Conservation (phyloP, 2,113 vertebrate species). For the Clarias batrachus region DNA sequence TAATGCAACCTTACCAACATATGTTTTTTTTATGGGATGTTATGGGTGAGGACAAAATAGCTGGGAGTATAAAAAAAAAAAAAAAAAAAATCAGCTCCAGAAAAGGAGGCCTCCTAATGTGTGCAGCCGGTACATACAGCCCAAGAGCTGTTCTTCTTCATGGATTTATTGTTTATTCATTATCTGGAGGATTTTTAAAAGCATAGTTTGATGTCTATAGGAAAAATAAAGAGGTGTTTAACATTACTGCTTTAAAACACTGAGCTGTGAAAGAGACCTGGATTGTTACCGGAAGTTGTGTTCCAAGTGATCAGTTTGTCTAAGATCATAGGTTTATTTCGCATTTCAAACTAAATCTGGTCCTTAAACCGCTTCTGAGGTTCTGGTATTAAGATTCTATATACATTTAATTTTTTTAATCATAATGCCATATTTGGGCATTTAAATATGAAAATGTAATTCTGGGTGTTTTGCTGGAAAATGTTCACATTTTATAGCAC, state of each 20-base stretch:
- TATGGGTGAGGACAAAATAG: background rate
- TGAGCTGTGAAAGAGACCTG: background rate
- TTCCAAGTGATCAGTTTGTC: background rate
- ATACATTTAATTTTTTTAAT: too few species aligned
- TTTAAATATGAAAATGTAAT: background rate
- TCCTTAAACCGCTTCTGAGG: background rate
- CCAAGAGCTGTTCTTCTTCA: background rate
- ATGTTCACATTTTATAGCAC: background rate
- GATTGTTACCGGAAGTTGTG: background rate
- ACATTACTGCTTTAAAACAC: background rate
- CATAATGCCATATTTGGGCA: background rate
- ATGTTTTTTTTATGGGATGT: background rate
- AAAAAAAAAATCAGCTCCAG: background rate
- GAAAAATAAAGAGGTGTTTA: background rate
- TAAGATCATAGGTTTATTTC: background rate
- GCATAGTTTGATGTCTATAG: background rate
- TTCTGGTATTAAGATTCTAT: background rate
- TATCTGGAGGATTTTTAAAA: background rate
- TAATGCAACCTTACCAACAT: background rate
- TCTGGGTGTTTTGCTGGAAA: slow-evolving; percentile 4
- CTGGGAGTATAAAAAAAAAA: background rate
- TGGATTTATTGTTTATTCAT: background rate
- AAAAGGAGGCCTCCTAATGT: background rate
- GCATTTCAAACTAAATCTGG: background rate
- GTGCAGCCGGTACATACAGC: background rate